Evolutionary conservation across 64 coral and sea anemone genomes (phyloP), one percentile per base, ranked within the genome.

Genomic region (Pocillopora damicornis): DNA sequence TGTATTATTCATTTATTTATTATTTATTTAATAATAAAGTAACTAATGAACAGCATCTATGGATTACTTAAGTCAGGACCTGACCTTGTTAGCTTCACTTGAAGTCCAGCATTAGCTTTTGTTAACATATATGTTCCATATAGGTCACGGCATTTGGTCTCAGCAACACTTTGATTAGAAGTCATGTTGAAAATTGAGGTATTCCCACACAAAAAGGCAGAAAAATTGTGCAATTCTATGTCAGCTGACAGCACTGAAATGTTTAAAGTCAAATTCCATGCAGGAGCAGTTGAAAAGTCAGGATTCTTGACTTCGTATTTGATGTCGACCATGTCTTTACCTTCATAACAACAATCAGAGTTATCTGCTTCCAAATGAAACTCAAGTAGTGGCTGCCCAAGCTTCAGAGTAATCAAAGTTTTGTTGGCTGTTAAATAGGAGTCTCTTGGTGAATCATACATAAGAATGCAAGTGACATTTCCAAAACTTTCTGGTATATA

Each of bases 301-400:
- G 93, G 93, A 86, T 95, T 95, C 14, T 79, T 77, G 13, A 92
- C 64, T 72, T 79, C 60, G 58, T 88, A 95, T 15, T 37, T 67
- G n/a, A 92, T 78, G 11, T 42, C 58, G 11, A 81, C 75, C 11
- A 75, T 65, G 56, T 74, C 87, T 66, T 86, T 79, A 23, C 79
- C 93, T 60, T 95, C 89, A 66, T 86, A 92, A 64, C 68, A 57
- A 57, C 77, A 66, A 34, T 37, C 78, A 75, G 86, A 25, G 89
- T 68, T 59, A 63, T 66, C 22, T 45, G 73, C 65, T 7, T 59
- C 11, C 26, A 95, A 89, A 14, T 66, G 60, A 38, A 36, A 51
- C 59, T 37, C 35, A 37, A 95, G 65, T 45, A 88, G 42, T 68
- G 93, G 93, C 9, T 95, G 79, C 22, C 83, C 89, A 77, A 95